Conservation (phyloP, 2,113 vertebrate species). For the Plecotus auritus region DNA sequence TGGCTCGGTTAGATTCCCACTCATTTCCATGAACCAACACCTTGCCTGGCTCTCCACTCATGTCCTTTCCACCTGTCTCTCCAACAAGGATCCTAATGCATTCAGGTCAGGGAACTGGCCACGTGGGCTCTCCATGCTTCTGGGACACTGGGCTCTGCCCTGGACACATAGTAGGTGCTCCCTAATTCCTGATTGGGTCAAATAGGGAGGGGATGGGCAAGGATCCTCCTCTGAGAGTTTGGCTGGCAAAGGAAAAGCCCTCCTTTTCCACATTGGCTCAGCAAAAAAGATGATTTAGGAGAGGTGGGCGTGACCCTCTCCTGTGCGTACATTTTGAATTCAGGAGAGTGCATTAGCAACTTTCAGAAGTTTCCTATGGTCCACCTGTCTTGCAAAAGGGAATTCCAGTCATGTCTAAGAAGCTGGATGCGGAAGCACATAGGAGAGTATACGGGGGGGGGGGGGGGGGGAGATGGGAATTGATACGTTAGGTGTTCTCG, state of each 20-base stretch:
- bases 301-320: neutral
- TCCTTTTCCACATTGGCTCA: neutral
- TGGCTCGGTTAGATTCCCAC: neutral
- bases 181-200: neutral
- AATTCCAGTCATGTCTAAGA: neutral
- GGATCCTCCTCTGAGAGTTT: neutral
- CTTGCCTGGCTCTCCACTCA: neutral
- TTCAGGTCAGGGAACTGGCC: neutral
- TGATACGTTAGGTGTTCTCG: neutral
- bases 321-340: neutral
- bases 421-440: neutral
- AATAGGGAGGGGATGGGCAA: neutral
- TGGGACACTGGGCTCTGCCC: neutral
- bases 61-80: neutral
- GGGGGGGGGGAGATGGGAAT: neutral
- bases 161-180: neutral
- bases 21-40: neutral
- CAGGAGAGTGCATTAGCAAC: neutral
- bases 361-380: neutral
- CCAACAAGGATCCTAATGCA: neutral
- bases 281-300: neutral
- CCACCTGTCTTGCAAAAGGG: neutral
- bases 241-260: neutral
- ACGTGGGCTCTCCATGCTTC: neutral
- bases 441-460: neutral